phyloP scores from a whole-genome alignment of 2,797 vertebrate genomes.

The Sparus aurata region DNA sequence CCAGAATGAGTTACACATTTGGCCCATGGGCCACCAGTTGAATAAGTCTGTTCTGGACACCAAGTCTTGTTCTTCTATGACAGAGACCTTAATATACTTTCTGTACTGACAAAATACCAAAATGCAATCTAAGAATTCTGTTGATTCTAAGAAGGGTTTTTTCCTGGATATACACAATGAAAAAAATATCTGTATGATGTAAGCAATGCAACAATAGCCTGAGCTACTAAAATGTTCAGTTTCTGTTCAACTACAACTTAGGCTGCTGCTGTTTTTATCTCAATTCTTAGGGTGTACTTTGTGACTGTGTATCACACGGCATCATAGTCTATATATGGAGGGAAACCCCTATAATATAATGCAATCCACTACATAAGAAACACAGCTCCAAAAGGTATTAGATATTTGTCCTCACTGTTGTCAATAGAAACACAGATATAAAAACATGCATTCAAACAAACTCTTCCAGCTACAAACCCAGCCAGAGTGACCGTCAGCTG shows the following conservation, averaged over 20 bases:
- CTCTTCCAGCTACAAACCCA: constrained; percentile 38
- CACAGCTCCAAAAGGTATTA: neutral
- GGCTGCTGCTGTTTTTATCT: neutral
- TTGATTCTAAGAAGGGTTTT: neutral
- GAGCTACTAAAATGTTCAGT: neutral
- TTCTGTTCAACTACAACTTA: neutral
- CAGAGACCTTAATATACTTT: neutral
- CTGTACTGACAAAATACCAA: neutral
- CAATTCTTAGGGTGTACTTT: neutral
- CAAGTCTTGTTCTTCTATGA: no score
- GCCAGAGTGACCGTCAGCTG: constrained; percentile 72
- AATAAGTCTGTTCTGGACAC: no score
- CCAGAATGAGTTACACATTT: no score
- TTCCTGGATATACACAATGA: neutral
- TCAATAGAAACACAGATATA: constrained; percentile 19
- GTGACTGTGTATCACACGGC: neutral
- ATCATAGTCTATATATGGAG: neutral
- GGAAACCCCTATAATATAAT: neutral
- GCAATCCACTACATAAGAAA: neutral
- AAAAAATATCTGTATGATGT: constrained; percentile 9
- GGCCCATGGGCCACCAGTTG: no score
- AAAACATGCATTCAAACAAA: constrained; percentile 27
- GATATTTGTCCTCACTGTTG: constrained; percentile 10
- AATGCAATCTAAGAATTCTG: neutral
- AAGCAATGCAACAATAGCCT: neutral